phyloP scores from a whole-genome alignment of 2,113 vertebrate species.

The Mobula hypostoma region DNA sequence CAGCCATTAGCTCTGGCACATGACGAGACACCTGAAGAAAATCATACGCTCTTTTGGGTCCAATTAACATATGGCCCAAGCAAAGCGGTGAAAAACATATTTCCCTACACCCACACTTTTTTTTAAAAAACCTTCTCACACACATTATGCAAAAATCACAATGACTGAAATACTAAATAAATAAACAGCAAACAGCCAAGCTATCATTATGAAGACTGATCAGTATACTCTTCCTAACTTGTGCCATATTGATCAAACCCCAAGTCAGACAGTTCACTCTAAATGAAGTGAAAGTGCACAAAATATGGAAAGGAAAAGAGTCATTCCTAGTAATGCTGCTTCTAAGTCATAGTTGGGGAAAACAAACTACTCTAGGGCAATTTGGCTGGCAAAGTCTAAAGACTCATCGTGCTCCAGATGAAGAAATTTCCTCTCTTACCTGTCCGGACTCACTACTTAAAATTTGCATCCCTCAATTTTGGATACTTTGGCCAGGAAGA shows the following conservation, averaged over 20 bases:
- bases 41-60: neutral
- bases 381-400: too few relatives aligned
- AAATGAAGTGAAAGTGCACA: neutral
- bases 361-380: too few relatives aligned
- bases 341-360: too few relatives aligned
- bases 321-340: neutral
- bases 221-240: neutral
- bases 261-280: neutral
- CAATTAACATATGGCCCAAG: neutral
- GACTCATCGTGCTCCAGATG: too few relatives aligned
- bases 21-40: too few relatives aligned
- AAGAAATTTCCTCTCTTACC: too few relatives aligned
- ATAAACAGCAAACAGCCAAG: neutral
- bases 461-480: too few relatives aligned
- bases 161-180: neutral
- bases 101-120: too few relatives aligned
- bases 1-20: too few relatives aligned
- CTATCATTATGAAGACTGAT: neutral
- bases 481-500: too few relatives aligned
- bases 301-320: neutral
- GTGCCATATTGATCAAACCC: neutral
- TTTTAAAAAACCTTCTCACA: neutral
- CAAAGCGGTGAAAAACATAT: neutral
- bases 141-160: neutral
- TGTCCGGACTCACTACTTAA: too few relatives aligned